These are phyloP conservation scores for Graptemys geographica DNA, from an alignment of 2,797 vertebrate genomes.

Conservation along the genomic window DNA sequence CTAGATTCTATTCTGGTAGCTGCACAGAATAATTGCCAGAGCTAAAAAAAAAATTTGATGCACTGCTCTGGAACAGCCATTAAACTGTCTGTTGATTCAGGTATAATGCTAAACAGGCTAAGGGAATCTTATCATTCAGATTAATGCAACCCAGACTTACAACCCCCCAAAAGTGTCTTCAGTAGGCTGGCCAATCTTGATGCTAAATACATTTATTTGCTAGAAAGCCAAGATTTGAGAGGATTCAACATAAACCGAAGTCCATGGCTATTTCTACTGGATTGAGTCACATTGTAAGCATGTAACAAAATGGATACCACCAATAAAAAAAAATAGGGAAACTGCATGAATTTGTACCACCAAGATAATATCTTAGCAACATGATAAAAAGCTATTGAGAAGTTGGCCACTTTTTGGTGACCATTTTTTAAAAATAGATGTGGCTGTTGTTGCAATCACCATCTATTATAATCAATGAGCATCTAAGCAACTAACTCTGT, in stretches of 20 bases:
- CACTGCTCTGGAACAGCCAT: conserved; percentile 76
- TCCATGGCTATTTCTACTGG: conserved; percentile 53
- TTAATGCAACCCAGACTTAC: conserved; percentile 60
- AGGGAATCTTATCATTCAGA: conserved; percentile 63
- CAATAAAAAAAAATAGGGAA: conserved; percentile 59
- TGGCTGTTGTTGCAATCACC: neutral
- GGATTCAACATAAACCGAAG: conserved; percentile 38
- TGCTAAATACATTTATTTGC: conserved; percentile 56
- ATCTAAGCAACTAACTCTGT: neutral
- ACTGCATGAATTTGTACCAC: neutral
- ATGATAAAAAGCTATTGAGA: neutral
- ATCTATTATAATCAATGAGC: neutral
- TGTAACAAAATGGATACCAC: conserved; percentile 69
- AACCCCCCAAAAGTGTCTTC: conserved; percentile 41
- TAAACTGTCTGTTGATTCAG: conserved; percentile 79
- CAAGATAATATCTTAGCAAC: conserved; percentile 19
- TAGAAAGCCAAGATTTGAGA: conserved; percentile 46
- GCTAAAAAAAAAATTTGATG: conserved; percentile 63
- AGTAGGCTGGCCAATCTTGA: conserved; percentile 41
- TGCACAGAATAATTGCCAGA: conserved; percentile 63
- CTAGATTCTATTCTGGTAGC: conserved; percentile 51
- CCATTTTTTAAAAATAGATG: neutral
- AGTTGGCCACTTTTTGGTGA: neutral
- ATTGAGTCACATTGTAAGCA: conserved; percentile 47
- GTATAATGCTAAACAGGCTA: conserved; percentile 78